Percentiles rank a stretch among this genome's conserved stretches.
phyloP scores from a whole-genome alignment of 2,888 invertebrate genomes.

The Dynastes grantii region DNA sequence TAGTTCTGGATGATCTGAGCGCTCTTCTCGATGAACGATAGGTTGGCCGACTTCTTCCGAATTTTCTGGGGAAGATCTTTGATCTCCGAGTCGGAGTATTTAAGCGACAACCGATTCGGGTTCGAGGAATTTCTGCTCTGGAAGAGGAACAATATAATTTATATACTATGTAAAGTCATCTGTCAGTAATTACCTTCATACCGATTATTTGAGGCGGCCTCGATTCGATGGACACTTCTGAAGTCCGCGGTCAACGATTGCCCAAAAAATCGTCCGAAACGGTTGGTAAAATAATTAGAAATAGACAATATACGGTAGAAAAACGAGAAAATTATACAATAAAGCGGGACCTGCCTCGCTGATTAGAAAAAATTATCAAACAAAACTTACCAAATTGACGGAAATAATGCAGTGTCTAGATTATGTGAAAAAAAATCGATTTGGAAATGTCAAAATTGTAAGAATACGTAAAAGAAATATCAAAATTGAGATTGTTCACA shows the following conservation, averaged over 20 bases:
- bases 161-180: constrained; percentile 47
- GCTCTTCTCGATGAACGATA: constrained; percentile 58
- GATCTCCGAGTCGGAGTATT: constrained; percentile 50
- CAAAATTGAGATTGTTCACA: too few relatives aligned
- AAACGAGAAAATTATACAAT: constrained; percentile 22
- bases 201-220: constrained; percentile 54
- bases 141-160: constrained; percentile 51
- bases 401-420: constrained; percentile 31
- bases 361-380: constrained; percentile 53
- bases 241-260: background rate
- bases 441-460: background rate
- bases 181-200: constrained; percentile 61
- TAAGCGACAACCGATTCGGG: constrained; percentile 50
- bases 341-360: constrained; percentile 24
- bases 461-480: too few relatives aligned
- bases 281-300: constrained; percentile 27
- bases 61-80: constrained; percentile 43
- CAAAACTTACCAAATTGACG: constrained; percentile 47
- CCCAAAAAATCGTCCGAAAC: background rate
- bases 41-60: constrained; percentile 45
- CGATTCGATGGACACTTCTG: background rate
- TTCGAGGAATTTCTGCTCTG: constrained; percentile 55
- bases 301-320: constrained; percentile 14
- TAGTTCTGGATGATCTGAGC: constrained; percentile 57
- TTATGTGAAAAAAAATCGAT: background rate